These are phyloP conservation scores for Serinus canaria DNA, from an alignment of 2,113 vertebrate species.

Conservation along the genomic window DNA sequence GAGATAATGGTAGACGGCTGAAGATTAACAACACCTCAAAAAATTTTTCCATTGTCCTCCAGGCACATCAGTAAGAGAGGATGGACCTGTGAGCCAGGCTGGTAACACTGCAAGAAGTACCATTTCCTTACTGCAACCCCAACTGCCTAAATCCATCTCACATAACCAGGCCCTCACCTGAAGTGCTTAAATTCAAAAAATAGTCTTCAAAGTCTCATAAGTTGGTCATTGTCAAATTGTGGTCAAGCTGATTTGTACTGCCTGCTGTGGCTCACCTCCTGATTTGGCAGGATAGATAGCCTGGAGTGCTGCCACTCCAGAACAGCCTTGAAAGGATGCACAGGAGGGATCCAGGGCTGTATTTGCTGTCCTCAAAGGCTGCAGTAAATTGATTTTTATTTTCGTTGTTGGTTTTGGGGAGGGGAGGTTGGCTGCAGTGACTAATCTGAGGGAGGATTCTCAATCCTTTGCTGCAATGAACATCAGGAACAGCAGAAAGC, in stretches of 20 bases:
- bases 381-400: background rate
- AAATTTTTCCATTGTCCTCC: background rate
- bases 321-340: background rate
- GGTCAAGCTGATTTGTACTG: background rate
- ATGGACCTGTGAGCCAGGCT: background rate
- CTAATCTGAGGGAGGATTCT: background rate
- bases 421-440: background rate
- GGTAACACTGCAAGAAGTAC: background rate
- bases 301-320: background rate
- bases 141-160: background rate
- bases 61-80: background rate
- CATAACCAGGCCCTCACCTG: background rate
- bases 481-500: background rate
- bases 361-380: background rate
- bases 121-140: background rate
- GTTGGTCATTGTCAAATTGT: background rate
- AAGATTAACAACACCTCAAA: background rate
- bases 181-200: background rate
- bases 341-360: background rate
- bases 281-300: fast-evolving
- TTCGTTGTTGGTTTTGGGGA: background rate
- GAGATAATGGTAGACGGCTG: background rate
- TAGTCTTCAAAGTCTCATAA: background rate
- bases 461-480: background rate
- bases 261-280: background rate